Conservation (phyloP, 2,113 vertebrate species). For the Fulmarus glacialis region DNA sequence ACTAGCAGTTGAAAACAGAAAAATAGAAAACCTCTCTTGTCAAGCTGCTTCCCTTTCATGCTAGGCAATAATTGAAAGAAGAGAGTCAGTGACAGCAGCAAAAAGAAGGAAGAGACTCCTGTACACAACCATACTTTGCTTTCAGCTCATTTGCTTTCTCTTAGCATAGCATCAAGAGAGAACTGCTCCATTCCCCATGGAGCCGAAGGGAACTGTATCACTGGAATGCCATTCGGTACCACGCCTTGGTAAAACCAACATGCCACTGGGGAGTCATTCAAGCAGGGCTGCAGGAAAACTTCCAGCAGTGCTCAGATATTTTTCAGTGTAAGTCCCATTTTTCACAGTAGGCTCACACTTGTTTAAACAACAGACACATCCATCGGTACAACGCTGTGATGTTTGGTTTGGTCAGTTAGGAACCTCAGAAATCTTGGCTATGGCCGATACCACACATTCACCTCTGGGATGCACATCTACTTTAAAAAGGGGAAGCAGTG, state of each 20-base stretch:
- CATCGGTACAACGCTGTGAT: too few species aligned
- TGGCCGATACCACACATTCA: background rate
- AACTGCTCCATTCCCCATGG: background rate
- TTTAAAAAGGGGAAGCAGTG: background rate
- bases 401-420: background rate
- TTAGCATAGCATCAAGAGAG: background rate
- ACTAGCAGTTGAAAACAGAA: background rate
- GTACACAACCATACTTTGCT: background rate
- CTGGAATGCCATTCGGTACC: background rate
- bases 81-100: background rate
- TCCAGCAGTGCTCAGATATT: background rate
- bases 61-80: background rate
- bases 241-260: background rate
- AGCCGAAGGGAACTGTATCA: background rate
- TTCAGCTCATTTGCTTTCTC: background rate
- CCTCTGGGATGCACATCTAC: background rate
- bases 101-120: background rate
- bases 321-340: background rate
- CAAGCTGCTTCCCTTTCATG: background rate
- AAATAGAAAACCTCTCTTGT: background rate
- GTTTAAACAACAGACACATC: background rate
- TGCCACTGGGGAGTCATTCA: rapidly evolving
- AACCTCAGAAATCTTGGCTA: background rate
- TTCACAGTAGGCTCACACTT: background rate
- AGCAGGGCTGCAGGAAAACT: background rate